These are phyloP conservation scores for Herpetotheres cachinnans DNA, from an alignment of 2,113 vertebrate genomes.

Conservation along the genomic window DNA sequence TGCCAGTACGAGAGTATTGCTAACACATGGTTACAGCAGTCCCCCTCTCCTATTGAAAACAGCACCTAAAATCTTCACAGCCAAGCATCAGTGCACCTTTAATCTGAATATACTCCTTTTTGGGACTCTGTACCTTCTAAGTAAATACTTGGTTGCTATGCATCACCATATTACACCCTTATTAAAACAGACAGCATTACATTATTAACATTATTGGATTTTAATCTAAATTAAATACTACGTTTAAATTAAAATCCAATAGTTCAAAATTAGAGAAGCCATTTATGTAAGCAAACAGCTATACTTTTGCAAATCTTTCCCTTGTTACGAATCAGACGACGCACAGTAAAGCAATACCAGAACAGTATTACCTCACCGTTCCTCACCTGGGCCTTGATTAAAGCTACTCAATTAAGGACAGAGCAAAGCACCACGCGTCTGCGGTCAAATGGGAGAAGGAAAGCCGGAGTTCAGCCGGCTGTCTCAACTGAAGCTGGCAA, in stretches of 20 bases:
- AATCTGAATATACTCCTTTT: too few species aligned
- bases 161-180: background rate
- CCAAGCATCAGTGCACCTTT: background rate
- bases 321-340: background rate
- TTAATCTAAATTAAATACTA: background rate
- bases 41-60: background rate
- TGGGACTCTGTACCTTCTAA: background rate
- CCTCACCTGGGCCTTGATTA: background rate
- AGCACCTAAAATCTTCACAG: background rate
- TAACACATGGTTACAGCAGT: rapidly evolving
- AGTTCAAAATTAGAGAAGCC: background rate
- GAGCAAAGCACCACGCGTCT: background rate
- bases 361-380: background rate
- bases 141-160: rapidly evolving
- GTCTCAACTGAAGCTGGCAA: background rate
- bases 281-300: background rate
- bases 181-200: background rate
- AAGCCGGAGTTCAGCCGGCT: background rate
- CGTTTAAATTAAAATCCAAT: background rate
- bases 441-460: background rate
- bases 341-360: background rate
- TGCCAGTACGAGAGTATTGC: background rate
- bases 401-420: background rate
- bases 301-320: background rate
- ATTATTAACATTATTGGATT: background rate